Percentiles rank a stretch among this genome's conserved stretches.
Conservation (phyloP, 2,113 vertebrate species). For the mouse (Mus musculus) region DNA sequence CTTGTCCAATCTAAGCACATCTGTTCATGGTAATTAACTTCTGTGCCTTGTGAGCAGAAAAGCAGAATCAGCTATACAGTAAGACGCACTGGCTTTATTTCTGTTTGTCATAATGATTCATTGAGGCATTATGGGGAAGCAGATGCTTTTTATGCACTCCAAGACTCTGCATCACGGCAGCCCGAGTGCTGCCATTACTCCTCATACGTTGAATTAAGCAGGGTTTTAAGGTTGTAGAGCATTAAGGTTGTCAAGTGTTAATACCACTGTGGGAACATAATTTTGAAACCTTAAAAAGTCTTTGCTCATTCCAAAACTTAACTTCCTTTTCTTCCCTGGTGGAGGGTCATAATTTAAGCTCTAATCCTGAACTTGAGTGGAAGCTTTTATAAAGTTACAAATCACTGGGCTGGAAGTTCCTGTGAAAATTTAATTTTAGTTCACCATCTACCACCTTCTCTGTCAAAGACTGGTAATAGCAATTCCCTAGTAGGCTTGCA, state of each 20-base stretch:
- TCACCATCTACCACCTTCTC: constrained; percentile 45
- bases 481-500: constrained; percentile 26
- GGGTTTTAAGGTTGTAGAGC: constrained; percentile 74
- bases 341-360: constrained; percentile 68
- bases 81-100: constrained; percentile 82
- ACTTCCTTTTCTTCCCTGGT: constrained; percentile 46
- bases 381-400: constrained; percentile 75
- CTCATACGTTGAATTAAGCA: constrained; percentile 75
- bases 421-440: constrained; percentile 69
- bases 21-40: constrained; percentile 88
- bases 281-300: constrained; percentile 78
- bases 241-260: constrained; percentile 79
- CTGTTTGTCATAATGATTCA: constrained; percentile 86
- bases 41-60: constrained; percentile 81
- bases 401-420: constrained; percentile 65
- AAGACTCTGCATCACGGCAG: constrained; percentile 72
- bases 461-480: constrained; percentile 58
- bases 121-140: constrained; percentile 81
- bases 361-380: constrained; percentile 68
- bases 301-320: constrained; percentile 66
- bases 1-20: constrained; percentile 86
- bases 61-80: constrained; percentile 82
- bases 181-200: constrained; percentile 56
- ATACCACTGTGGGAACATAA: constrained; percentile 72
- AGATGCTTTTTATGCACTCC: constrained; percentile 83